These are phyloP conservation scores for Pitta sordida DNA, from an alignment of 2,113 vertebrate genomes.

Conservation along the genomic window DNA sequence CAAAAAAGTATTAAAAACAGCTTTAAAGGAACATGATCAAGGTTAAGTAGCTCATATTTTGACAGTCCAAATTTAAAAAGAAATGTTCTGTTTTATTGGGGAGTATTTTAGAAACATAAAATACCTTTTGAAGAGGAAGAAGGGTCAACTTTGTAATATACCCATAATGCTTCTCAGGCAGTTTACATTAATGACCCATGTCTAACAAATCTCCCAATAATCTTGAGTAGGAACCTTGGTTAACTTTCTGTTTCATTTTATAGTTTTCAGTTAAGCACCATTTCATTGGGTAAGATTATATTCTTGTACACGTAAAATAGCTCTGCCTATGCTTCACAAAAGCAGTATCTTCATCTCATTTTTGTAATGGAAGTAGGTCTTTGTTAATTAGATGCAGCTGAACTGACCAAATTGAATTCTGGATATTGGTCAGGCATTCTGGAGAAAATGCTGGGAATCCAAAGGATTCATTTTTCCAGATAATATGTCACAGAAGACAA, in stretches of 20 bases:
- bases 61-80: background rate
- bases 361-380: background rate
- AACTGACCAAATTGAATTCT: background rate
- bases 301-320: background rate
- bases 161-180: background rate
- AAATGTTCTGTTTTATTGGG: slow-evolving; percentile 25
- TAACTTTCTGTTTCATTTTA: slow-evolving; percentile 49
- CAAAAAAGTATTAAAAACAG: background rate
- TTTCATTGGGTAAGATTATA: background rate
- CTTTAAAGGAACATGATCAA: background rate
- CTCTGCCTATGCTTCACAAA: background rate
- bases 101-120: slow-evolving; percentile 20
- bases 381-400: background rate
- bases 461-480: background rate
- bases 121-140: background rate
- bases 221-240: slow-evolving; percentile 2
- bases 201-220: slow-evolving; percentile 34
- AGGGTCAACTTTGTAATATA: background rate
- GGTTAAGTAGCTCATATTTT: slow-evolving; percentile 6
- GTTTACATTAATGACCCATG: slow-evolving; percentile 21
- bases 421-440: background rate
- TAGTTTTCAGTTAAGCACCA: slow-evolving; percentile 25
- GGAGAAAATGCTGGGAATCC: background rate
- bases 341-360: background rate
- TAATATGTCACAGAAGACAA: background rate